These are phyloP conservation scores for Epinephelus coioides DNA, from an alignment of 2,797 vertebrate species.

Conservation along the genomic window DNA sequence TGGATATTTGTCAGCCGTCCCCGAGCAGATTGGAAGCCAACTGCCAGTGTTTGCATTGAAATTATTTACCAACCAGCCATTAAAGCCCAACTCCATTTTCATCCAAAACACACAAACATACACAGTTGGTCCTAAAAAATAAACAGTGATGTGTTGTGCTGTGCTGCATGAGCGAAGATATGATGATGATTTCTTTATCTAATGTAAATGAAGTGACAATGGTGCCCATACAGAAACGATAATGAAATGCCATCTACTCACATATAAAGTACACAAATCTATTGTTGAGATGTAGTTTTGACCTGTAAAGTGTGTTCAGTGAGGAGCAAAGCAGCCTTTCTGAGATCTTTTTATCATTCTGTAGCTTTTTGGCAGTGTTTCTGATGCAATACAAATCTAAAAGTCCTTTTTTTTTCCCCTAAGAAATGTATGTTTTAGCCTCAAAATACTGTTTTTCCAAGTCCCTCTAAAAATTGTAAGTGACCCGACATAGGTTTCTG, in stretches of 20 bases:
- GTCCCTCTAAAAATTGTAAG: too few species aligned
- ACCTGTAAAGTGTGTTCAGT: not conserved
- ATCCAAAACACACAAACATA: constrained; percentile 35
- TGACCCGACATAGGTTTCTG: too few species aligned
- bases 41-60: constrained; percentile 51
- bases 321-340: not conserved
- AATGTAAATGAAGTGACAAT: not conserved
- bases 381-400: too few species aligned
- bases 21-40: constrained; percentile 50
- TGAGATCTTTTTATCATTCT: too few species aligned
- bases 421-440: too few species aligned
- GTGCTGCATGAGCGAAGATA: not conserved
- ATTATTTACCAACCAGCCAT: constrained; percentile 39
- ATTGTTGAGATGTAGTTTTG: not conserved
- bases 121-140: constrained; percentile 31
- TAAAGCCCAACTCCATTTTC: constrained; percentile 12
- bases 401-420: too few species aligned
- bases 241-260: not conserved
- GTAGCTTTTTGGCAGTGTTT: too few species aligned
- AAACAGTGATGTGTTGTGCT: not conserved
- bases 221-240: not conserved
- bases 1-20: constrained; percentile 2
- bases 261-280: not conserved
- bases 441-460: too few species aligned
- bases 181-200: not conserved